Base-by-base conservation (phyloP, 2,113 vertebrate genomes). In the Syngnathus typhle region DNA sequence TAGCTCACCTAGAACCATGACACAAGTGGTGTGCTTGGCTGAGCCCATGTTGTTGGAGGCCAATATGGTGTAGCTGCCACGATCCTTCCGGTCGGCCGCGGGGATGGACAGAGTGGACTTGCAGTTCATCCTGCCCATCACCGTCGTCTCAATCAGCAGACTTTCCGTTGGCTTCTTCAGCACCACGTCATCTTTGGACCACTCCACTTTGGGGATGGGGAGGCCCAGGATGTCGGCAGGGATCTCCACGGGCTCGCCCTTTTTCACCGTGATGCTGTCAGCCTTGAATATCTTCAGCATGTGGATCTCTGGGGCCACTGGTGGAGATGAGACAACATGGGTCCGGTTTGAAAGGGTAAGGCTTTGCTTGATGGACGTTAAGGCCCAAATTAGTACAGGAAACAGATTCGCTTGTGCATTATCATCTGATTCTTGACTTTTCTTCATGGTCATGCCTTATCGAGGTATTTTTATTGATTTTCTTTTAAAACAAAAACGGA, bases 131-230 rank as follows among this genome's bases (percentile, higher is more conserved):
- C 97, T 92, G 62, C 95, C 93, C 8, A 94, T 78, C 80, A 93
- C 93, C 76, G 93, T 87, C 5, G 94, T 97, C 21, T 93, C 93
- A 65, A 98, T 93, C 64, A 94, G 85, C 65, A 96, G 87, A 47
- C 84, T 82, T 65, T 91, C 85, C 0, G 92, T 92, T 66, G 94
- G 78, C 76, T 92, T 88, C 0, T 86, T 89, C 19, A 99, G 94
- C 64, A 95, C 69, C 47, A 93, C 91, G 18, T 98, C 96, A 49
- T 97, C 90, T 84, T 98, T 98, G 65, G 91, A 84, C 97, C 97
- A 99, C 77, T 99, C 95, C 32, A 98, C 89, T 80, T 95, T 98
- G 1, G 97, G 97, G 83, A 98, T 91, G 54, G 97, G 97, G 18
- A 99, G 93, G 32, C 97, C 97, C 9, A 95, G 92, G 62, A 98